Conservation (phyloP, 2,888 invertebrate genomes). For the Tiliacea aurago region DNA sequence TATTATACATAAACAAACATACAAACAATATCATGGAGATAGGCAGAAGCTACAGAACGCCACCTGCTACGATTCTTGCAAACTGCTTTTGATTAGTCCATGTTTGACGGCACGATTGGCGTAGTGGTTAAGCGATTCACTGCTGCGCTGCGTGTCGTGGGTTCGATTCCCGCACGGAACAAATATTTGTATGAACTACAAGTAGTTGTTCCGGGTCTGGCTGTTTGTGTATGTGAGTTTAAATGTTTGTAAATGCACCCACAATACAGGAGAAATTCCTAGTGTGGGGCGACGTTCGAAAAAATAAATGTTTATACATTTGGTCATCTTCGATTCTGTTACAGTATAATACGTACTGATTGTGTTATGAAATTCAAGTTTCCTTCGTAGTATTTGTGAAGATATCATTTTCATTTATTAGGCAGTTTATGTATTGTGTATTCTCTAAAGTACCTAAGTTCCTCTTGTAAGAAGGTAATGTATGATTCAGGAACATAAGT, state of each 20-base stretch:
- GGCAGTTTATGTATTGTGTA: neutral
- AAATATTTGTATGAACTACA: too few species aligned
- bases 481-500: neutral
- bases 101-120: too few species aligned
- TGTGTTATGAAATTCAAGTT: neutral
- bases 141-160: too few species aligned
- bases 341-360: too few species aligned
- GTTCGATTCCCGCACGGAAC: too few species aligned
- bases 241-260: too few species aligned
- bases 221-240: too few species aligned
- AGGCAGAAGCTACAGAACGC: neutral
- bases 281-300: too few species aligned
- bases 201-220: too few species aligned
- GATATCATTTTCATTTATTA: too few species aligned
- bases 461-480: neutral
- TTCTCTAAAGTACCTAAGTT: neutral
- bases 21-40: neutral
- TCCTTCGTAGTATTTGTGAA: neutral
- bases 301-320: neutral
- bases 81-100: neutral
- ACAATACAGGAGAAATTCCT: too few species aligned
- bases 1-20: neutral
- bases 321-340: neutral
- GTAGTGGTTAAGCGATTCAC: too few species aligned
- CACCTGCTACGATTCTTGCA: neutral